Base-by-base conservation (phyloP, 2,113 vertebrate species). In the Lipotes vexillifer region DNA sequence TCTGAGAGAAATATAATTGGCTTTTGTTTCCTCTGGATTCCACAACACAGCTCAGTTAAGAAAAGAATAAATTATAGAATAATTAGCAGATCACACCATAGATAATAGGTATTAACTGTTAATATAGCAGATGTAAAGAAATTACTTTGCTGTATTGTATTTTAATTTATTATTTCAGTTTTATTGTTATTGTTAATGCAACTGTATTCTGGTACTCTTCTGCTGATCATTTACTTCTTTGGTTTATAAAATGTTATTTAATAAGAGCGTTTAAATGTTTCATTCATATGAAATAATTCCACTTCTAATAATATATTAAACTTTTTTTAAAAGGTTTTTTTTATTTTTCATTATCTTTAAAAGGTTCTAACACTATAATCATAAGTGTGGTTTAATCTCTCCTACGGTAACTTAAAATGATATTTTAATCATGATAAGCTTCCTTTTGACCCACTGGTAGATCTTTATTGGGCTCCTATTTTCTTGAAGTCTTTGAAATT, bases 401-500 rank as follows among this genome's bases (percentile, higher is more conserved):
- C 29, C 41, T 65, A 46, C 5, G 66, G 29, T 77, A 95, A 92
- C 18, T 82, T 78, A 87, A 63, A 75, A 57, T 65, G 65, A 12
- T 75, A 94, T 69, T 94, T 92, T 65, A 78, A 80, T 84, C 65
- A 69, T 68, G 23, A 88, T 75, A 49, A 77, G 5, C 2, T 63
- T 12, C 13, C 3, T 59, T 95, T 94, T 69, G 71, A 69, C 52
- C 6, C 9, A 55, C 33, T 96, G 55, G 14, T 25, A 49, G 13
- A 69, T 66, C 57, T 81, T 66, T 94, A 57, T 71, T 72, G 49
- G 59, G 33, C 12, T 88, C 59, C n/a, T 59, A 38, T 85, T 75
- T 91, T 82, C 71, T 86, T 84, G 41, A 94, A 46, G 69, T 93
- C 8, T 80, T 88, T 94, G 66, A 71, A 86, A 85, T 41, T 52